phyloP scores from a whole-genome alignment of 2,888 invertebrate species.

The Acleris laterana region DNA sequence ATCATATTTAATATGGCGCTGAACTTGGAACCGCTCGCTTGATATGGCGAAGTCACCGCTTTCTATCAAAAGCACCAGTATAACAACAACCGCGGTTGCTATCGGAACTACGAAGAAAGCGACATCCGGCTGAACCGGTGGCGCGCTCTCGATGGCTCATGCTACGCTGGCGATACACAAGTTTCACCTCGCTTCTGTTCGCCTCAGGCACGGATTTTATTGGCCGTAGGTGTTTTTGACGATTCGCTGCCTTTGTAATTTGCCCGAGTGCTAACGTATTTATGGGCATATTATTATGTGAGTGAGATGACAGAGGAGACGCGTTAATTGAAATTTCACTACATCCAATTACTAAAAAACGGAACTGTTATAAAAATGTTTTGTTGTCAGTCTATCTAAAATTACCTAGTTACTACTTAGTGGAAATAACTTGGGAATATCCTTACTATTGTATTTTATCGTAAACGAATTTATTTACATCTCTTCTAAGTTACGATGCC shows the following conservation, averaged over 20 bases:
- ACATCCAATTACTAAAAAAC: not conserved
- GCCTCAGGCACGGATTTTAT: constrained; percentile 66
- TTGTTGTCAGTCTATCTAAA: no score
- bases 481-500: no score
- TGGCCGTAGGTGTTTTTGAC: constrained; percentile 60
- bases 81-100: constrained; percentile 49
- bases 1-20: constrained; percentile 58
- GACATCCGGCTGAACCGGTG: constrained; percentile 28
- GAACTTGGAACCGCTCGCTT: constrained; percentile 54
- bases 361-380: no score
- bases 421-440: no score
- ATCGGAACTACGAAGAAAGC: constrained; percentile 38
- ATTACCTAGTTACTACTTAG: no score
- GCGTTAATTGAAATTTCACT: no score
- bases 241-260: constrained; percentile 54
- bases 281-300: constrained; percentile 47
- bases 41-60: constrained; percentile 69
- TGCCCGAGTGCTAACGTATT: constrained; percentile 53
- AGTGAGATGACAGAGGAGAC: not conserved
- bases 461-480: no score
- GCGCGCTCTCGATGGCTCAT: constrained; percentile 49
- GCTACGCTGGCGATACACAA: constrained; percentile 49
- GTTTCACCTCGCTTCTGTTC: constrained; percentile 72
- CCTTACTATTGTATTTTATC: no score
- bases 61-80: constrained; percentile 61